Evolutionary conservation across 2,888 invertebrate species (phyloP).

Genomic region (Nymphalis urticae): DNA sequence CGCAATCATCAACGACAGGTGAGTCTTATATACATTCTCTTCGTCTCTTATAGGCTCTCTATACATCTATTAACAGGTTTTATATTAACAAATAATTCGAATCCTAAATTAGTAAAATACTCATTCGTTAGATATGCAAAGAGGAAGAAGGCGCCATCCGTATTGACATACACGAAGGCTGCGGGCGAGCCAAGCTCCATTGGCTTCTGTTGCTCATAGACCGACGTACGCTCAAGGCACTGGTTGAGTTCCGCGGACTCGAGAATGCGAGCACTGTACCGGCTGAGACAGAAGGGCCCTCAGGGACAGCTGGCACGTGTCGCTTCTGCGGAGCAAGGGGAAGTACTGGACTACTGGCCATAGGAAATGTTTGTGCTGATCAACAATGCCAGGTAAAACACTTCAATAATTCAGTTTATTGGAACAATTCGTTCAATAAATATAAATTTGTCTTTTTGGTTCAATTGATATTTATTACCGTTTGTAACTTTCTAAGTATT

Average conservation of each 20-base stretch:
- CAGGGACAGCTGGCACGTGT: constrained; percentile 86
- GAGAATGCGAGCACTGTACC: constrained; percentile 59
- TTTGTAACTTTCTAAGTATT: no score
- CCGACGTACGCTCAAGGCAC: constrained; percentile 93
- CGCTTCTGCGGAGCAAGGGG: constrained; percentile 95
- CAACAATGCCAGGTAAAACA: constrained; percentile 91
- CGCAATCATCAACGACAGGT: constrained; percentile 92
- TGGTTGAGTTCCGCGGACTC: constrained; percentile 92
- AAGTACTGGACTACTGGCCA: constrained; percentile 91
- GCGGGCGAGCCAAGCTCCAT: constrained; percentile 96
- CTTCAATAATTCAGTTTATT: not conserved
- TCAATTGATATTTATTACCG: no score
- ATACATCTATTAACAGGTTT: no score
- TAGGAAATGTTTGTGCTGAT: constrained; percentile 96
- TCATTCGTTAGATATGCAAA: constrained; percentile 87
- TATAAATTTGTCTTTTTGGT: no score
- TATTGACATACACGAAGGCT: constrained; percentile 98
- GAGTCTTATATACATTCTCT: not conserved
- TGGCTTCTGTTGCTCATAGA: constrained; percentile 97
- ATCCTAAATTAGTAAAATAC: no score
- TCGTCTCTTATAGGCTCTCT: no score
- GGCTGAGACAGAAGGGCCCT: constrained; percentile 48
- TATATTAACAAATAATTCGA: no score
- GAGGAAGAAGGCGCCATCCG: constrained; percentile 98
- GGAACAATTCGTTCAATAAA: no score